phyloP scores from a whole-genome alignment of 2,888 invertebrate genomes.

The Pyrocoelia pectoralis region DNA sequence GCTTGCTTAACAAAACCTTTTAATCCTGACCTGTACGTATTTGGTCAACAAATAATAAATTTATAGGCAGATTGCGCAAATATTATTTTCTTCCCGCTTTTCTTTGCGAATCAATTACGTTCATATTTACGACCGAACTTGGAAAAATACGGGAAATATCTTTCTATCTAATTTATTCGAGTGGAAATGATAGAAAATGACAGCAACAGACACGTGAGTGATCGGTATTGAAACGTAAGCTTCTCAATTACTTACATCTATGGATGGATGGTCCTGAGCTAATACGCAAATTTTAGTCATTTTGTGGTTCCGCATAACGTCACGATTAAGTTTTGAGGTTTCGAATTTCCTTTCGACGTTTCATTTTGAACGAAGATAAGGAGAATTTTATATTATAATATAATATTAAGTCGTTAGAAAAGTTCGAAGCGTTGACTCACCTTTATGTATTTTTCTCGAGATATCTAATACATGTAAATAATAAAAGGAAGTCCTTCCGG shows the following conservation, averaged over 20 bases:
- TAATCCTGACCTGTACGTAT: neutral
- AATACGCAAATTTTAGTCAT: neutral
- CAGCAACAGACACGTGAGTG: neutral
- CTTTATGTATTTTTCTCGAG: slow-evolving; percentile 9
- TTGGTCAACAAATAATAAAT: neutral
- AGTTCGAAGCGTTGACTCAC: slow-evolving; percentile 5
- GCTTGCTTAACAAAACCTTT: neutral
- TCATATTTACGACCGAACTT: neutral
- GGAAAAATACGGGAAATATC: neutral
- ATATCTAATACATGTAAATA: slow-evolving; percentile 10
- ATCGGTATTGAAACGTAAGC: too few species aligned
- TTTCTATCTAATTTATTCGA: too few species aligned
- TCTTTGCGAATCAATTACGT: neutral
- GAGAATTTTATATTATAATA: too few species aligned
- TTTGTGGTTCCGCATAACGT: neutral
- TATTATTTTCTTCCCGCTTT: neutral
- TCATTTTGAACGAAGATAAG: neutral
- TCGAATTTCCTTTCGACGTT: neutral
- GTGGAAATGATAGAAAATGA: neutral
- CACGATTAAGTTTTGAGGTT: neutral
- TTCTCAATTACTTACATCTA: too few species aligned
- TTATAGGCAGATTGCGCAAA: neutral
- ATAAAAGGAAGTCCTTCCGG: slow-evolving; percentile 13
- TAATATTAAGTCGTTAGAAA: neutral
- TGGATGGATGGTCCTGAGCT: too few species aligned